A percentile compares a stretch with the other conserved stretches of the same genome.
These are phyloP conservation scores for Hypothenemus hampei DNA, from an alignment of 1,140 invertebrate species.

Conservation along the genomic window DNA sequence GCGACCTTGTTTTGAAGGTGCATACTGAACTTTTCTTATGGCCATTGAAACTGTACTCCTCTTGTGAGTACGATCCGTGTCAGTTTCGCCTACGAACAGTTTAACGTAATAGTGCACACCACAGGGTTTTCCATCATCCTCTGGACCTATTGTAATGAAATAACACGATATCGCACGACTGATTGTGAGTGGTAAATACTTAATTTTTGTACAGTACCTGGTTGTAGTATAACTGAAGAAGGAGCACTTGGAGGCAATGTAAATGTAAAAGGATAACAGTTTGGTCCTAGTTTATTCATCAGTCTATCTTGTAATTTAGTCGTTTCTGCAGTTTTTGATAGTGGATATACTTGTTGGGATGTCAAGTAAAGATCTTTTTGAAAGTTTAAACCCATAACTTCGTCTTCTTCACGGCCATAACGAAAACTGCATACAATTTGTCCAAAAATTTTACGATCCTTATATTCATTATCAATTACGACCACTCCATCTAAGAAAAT, in stretches of 20 bases:
- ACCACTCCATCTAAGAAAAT: slow-evolving; percentile 79
- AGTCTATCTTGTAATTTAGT: slow-evolving; percentile 75
- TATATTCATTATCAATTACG: slow-evolving; percentile 87
- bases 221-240: slow-evolving; percentile 82
- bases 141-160: slow-evolving; percentile 48
- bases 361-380: slow-evolving; percentile 92
- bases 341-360: slow-evolving; percentile 83
- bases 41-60: slow-evolving; percentile 68
- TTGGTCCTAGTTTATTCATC: slow-evolving; percentile 85
- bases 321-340: slow-evolving; percentile 54
- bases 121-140: slow-evolving; percentile 89
- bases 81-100: slow-evolving; percentile 76
- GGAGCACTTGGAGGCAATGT: slow-evolving; percentile 73
- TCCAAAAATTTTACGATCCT: slow-evolving; percentile 81
- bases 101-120: slow-evolving; percentile 89
- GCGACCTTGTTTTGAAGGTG: slow-evolving; percentile 82
- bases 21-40: slow-evolving; percentile 87
- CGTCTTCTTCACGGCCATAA: slow-evolving; percentile 96
- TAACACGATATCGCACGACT: background rate
- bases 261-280: slow-evolving; percentile 90
- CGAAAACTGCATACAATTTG: slow-evolving; percentile 95
- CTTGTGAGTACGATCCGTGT: slow-evolving; percentile 73
- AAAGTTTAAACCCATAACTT: slow-evolving; percentile 96
- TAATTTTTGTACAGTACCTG: slow-evolving; percentile 57
- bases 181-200: background rate